Evolutionary conservation across 2,888 invertebrate genomes (phyloP), one percentile per base, ranked within the genome.

Genomic region (Troides helena): DNA sequence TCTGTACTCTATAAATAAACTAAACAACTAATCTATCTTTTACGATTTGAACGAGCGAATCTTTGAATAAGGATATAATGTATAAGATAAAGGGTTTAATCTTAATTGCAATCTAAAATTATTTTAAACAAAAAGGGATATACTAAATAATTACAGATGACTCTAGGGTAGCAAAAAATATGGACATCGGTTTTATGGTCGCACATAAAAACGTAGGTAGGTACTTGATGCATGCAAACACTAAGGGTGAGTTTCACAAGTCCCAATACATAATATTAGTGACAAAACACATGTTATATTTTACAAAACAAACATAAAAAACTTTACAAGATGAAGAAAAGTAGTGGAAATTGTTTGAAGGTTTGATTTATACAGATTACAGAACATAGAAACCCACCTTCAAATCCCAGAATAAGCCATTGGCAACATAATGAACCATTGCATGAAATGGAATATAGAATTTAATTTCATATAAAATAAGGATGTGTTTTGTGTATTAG

Each of bases 371-470:
- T 78, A 82, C 78, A 81, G 53, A 73, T 61, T 53, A 71, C 70
- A 72, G 65, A 71, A 72, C 70, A 77, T 72, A 74, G 73, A 72
- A 72, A 71, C 69, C 77, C 74, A 70, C 67, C 77, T 74, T 74
- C 73, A 71, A 73, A 67, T 73, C 69, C 73, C 69, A 70, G 66
- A 71, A 72, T 71, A 60, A 73, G 71, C 72, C 65, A 68, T 73
- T 70, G 68, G 69, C 75, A 74, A 77, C 73, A 76, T 65, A 74
- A 83, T 83, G 82, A 73, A 76, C 73, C 80, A 78, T 78, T 74
- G 86, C 83, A 81, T 86, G 87, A 85, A 84, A 85, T 84, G 83
- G 76, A 76, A 78, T 73, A 76, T 69, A 77, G 69, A 76, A 71
- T 71, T 65, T 71, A 66, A 71, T 56, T 56, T 56, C 60, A 39